Conservation (phyloP, 2,888 invertebrate genomes). For the Tipula lateralis region DNA sequence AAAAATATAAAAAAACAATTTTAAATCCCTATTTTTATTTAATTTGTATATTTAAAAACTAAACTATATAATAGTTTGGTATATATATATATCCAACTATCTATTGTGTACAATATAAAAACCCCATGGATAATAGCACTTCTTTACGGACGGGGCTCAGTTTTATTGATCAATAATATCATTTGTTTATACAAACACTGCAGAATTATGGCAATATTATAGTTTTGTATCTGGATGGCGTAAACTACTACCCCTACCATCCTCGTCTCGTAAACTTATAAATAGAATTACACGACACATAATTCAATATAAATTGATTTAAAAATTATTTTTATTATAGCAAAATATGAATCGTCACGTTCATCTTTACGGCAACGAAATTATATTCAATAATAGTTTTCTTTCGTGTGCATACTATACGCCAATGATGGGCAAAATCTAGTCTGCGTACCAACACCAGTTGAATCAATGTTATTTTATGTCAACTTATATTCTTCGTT, state of each 20-base stretch:
- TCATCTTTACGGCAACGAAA: neutral
- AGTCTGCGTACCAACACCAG: too few species aligned
- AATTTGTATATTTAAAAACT: neutral
- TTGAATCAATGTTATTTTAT: too few species aligned
- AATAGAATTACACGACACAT: neutral
- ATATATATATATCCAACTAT: neutral
- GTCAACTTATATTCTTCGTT: too few species aligned
- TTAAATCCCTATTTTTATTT: neutral
- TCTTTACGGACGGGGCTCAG: neutral
- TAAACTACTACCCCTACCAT: neutral
- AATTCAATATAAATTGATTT: constrained; percentile 19
- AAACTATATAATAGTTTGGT: neutral
- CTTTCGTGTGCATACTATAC: neutral
- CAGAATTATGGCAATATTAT: neutral
- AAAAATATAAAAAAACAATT: neutral
- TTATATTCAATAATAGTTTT: neutral
- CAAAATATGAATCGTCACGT: constrained; percentile 9
- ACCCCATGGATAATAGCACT: neutral
- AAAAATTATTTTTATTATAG: neutral
- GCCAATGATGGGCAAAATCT: neutral
- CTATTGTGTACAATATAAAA: neutral
- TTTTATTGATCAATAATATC: neutral
- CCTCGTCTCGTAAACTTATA: neutral
- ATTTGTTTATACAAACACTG: neutral
- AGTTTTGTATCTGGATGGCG: neutral